Percentiles rank a stretch among this genome's conserved stretches.
These are phyloP conservation scores for Athalia cordata DNA, from an alignment of 2,888 invertebrate species.

Conservation along the genomic window DNA sequence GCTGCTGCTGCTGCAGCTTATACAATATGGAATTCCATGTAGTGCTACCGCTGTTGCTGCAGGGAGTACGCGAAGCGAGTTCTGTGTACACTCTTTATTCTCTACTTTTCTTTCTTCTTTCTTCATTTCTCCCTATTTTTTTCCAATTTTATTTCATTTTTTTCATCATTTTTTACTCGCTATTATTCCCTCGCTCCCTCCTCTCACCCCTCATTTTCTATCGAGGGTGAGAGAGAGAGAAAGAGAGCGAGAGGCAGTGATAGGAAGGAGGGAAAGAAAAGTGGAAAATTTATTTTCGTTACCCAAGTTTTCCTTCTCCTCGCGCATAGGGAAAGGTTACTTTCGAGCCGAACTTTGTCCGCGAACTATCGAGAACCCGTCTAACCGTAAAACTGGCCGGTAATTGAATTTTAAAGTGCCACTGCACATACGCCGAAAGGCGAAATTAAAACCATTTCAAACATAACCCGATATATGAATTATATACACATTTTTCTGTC, in stretches of 20 bases:
- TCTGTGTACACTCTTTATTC: not conserved
- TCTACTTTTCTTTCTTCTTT: not conserved
- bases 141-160: not conserved
- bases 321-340: not conserved
- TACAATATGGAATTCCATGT: conserved; percentile 17
- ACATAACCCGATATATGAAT: not conserved
- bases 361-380: conserved; percentile 36
- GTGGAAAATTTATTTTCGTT: not conserved
- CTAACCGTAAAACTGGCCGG: conserved; percentile 27
- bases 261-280: not conserved
- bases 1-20: conserved; percentile 8
- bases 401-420: conserved; percentile 41
- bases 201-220: not conserved
- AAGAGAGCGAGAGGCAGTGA: too few relatives aligned
- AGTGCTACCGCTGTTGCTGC: not conserved
- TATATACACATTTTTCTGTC: not conserved
- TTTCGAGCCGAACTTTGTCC: conserved; percentile 18
- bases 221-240: too few relatives aligned
- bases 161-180: not conserved
- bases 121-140: not conserved
- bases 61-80: not conserved
- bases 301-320: not conserved
- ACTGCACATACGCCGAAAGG: not conserved
- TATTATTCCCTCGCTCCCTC: not conserved
- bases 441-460: not conserved